These are phyloP conservation scores for Caenorhabditis tropicalis DNA, from an alignment of 1,140 invertebrate species.

Conservation along the genomic window DNA sequence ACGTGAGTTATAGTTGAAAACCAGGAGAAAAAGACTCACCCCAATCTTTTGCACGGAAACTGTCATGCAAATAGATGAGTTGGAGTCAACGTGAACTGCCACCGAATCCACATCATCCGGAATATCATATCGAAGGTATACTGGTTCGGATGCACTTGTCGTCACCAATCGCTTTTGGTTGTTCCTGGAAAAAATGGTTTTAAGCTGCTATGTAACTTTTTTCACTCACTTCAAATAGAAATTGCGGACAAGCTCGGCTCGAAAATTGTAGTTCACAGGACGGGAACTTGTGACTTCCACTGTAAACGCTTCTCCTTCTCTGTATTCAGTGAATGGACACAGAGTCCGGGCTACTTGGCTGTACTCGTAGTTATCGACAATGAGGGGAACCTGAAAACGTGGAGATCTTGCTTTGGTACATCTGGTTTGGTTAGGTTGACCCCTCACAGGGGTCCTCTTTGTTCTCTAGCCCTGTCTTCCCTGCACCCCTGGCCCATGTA, in stretches of 20 bases:
- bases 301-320: conserved; percentile 14
- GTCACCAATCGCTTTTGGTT: background rate
- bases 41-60: conserved; percentile 18
- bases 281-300: conserved; percentile 19
- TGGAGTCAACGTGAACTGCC: background rate
- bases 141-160: background rate
- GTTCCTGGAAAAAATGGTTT: background rate
- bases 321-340: conserved; percentile 13
- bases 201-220: background rate
- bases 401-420: too few relatives aligned
- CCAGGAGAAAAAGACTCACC: background rate
- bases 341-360: conserved; percentile 12
- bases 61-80: conserved; percentile 16
- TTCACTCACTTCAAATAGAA: background rate
- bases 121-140: conserved; percentile 16
- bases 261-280: background rate
- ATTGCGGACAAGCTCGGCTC: background rate
- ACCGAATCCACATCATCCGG: background rate
- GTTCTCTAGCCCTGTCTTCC: too few relatives aligned
- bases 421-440: too few relatives aligned
- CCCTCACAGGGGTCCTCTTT: too few relatives aligned
- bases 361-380: conserved; percentile 19
- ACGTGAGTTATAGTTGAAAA: background rate
- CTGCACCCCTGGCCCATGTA: too few relatives aligned
- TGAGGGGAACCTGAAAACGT: background rate